A percentile compares a stretch with the other conserved stretches of the same genome.
Evolutionary conservation across 2,797 vertebrate species (phyloP).

Genomic region (Columba guinea): DNA sequence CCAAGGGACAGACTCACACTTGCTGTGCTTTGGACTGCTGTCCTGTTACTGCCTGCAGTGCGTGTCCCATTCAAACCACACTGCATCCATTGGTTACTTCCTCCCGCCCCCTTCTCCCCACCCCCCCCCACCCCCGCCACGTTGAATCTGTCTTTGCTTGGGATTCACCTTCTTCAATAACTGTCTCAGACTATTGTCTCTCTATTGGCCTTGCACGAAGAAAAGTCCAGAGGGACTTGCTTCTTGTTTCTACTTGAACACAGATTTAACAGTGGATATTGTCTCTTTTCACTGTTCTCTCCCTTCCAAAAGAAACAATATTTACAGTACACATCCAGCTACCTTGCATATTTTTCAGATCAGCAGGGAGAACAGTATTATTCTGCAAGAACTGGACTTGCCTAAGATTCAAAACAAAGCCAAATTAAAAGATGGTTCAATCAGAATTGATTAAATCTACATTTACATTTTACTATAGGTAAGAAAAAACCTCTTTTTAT

Average conservation of each 20-base stretch:
- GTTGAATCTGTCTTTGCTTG: not conserved
- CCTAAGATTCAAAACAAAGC: not conserved
- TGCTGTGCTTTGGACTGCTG: not conserved
- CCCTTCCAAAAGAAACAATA: not conserved
- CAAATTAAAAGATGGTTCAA: not conserved
- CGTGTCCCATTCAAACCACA: not conserved
- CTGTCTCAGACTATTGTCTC: not conserved
- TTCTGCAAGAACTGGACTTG: not conserved
- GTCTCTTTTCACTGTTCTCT: not conserved
- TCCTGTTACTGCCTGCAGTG: not conserved
- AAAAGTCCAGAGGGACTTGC: not conserved
- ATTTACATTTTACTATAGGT: constrained; percentile 15
- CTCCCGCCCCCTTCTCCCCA: no score
- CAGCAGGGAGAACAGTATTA: not conserved
- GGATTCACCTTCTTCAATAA: not conserved
- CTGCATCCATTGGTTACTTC: not conserved
- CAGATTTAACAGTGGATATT: not conserved
- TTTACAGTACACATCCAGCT: not conserved
- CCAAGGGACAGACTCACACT: rapidly evolving
- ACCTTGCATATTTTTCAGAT: not conserved
- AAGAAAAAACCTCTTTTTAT: not conserved
- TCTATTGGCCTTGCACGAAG: not conserved
- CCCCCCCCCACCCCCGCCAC: not conserved
- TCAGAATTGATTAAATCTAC: constrained; percentile 9
- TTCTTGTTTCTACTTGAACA: not conserved